Base-by-base conservation (phyloP, 2,113 vertebrate genomes). In the Tapirus terrestris region DNA sequence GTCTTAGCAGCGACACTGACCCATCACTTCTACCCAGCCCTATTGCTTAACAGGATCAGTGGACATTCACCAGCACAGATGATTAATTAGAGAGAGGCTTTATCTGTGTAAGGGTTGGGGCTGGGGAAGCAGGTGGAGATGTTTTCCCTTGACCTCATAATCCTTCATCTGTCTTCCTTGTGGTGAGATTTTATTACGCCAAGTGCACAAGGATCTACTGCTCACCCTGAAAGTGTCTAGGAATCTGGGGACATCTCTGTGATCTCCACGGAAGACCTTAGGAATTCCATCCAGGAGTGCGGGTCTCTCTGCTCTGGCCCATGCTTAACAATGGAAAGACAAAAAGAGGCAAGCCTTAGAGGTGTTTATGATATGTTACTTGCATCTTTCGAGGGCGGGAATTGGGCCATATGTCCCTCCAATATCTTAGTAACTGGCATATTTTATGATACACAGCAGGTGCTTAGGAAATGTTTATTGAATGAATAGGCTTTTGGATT, bases 11-110 rank as follows among this genome's bases (percentile, higher is more conserved):
- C 2, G 39, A 73, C 39, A 67, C 60, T 97, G 89, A 84, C 79
- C 73, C 39, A 61, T 95, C 67, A 67, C 67, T 97, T 89, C 86
- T 67, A 48, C 68, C 96, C 31, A 75, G 29, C 16, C 94, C 77
- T 89, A 53, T 88, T 97, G 76, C 93, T 97, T 96, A 96, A 79
- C 53, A 90, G 11, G 87, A 96, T 93, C 20, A 58, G 68, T 81
- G 17, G 84, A 93, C 76, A 83, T 68, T 92, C 94, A 96, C 23
- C 94, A 94, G 90, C 5, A 72, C 6, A 72, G 60, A 94, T 95
- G 88, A 97, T 94, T 91, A 96, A 95, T 97, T 97, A 70, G 77
- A 88, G 16, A 84, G 82, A 36, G 51, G 51, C 80, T 89, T 61
- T n/a, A 33, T 93, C 63, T 11, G 4, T 75, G 20, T 58, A 83